These are phyloP conservation scores for Anticlea derivata DNA, from an alignment of 2,888 invertebrate species.

Conservation along the genomic window DNA sequence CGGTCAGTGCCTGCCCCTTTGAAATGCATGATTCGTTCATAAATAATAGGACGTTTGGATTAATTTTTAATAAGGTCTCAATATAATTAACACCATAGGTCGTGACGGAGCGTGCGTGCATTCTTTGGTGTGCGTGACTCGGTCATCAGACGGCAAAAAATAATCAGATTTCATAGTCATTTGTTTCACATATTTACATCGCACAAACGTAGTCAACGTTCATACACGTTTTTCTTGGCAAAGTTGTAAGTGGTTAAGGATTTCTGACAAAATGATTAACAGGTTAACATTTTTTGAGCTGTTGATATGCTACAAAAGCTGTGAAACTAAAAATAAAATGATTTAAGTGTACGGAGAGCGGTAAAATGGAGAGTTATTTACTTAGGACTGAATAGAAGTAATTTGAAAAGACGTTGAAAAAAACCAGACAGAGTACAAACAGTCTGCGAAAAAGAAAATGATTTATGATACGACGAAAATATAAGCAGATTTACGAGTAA, in stretches of 20 bases:
- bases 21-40: too few relatives aligned
- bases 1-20: too few relatives aligned
- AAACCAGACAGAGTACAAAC: not conserved
- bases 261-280: too few relatives aligned
- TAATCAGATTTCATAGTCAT: constrained; percentile 16
- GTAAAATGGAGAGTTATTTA: too few relatives aligned
- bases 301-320: too few relatives aligned
- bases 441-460: not conserved
- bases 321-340: too few relatives aligned
- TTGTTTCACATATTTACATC: constrained; percentile 9
- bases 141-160: constrained; percentile 16
- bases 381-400: too few relatives aligned
- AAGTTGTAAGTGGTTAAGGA: too few relatives aligned
- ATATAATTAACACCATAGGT: constrained; percentile 5
- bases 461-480: not conserved
- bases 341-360: too few relatives aligned
- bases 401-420: not conserved
- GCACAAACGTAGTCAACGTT: not conserved
- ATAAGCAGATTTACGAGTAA: not conserved
- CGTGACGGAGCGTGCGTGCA: constrained; percentile 13
- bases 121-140: constrained; percentile 19
- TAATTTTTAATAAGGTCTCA: not conserved
- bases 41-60: not conserved
- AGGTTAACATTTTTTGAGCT: too few relatives aligned
- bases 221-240: not conserved